These are phyloP conservation scores for Ctenicera cuprea DNA, from an alignment of 2,888 invertebrate species.

Conservation along the genomic window DNA sequence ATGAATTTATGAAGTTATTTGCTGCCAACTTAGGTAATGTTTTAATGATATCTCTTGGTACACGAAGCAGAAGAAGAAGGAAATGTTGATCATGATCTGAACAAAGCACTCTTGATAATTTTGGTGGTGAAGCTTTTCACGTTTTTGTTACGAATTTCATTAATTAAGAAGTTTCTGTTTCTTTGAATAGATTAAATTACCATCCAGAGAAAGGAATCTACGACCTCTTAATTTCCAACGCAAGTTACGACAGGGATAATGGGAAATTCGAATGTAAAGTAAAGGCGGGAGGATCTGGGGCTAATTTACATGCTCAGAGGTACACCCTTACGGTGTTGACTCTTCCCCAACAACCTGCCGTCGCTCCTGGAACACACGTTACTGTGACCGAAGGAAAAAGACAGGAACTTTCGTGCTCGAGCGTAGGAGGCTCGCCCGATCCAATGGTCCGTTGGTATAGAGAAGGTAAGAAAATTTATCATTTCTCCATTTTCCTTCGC, in stretches of 20 bases:
- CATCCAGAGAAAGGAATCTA: conserved; percentile 88
- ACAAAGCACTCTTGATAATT: background rate
- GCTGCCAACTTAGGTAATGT: no score
- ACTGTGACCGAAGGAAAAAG: conserved; percentile 88
- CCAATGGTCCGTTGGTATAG: conserved; percentile 91
- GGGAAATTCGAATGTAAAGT: conserved; percentile 94
- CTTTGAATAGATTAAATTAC: conserved; percentile 80
- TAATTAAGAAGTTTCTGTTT: conserved; percentile 42
- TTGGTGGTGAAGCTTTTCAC: conserved; percentile 4
- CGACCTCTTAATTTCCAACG: conserved; percentile 91
- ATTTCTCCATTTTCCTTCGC: background rate
- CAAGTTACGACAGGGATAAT: conserved; percentile 93
- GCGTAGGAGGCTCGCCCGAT: conserved; percentile 92
- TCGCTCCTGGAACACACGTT: conserved; percentile 85
- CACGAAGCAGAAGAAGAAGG: no score
- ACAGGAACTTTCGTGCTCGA: conserved; percentile 86
- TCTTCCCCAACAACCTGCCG: conserved; percentile 86
- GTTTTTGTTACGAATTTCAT: conserved; percentile 31
- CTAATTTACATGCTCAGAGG: conserved; percentile 88
- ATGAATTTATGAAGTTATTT: no score
- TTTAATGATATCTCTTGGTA: no score
- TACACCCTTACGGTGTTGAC: conserved; percentile 91
- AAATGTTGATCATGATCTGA: no score
- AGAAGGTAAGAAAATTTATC: conserved; percentile 72
- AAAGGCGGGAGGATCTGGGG: conserved; percentile 88